Evolutionary conservation across 2,797 vertebrate species (phyloP).

Genomic region (Anniella stebbinsi): DNA sequence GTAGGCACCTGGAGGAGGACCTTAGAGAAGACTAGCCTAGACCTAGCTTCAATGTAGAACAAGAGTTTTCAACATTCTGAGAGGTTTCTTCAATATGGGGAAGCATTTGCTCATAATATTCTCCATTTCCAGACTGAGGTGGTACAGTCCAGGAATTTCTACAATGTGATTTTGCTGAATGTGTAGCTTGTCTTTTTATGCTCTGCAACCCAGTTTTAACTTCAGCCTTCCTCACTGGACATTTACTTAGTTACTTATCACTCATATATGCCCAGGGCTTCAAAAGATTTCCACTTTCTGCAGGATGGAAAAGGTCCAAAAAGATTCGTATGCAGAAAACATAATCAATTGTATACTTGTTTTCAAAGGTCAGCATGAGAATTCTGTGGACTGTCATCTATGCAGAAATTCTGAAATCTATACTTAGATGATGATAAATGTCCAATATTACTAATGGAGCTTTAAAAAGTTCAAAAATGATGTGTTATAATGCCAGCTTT

Average conservation of each 20-base stretch:
- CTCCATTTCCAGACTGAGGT: not conserved
- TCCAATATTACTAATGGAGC: constrained; percentile 59
- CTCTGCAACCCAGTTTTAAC: not conserved
- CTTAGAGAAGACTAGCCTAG: not conserved
- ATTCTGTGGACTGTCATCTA: constrained; percentile 52
- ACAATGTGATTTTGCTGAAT: not conserved
- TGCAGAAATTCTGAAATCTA: constrained; percentile 61
- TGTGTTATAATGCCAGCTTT: constrained; percentile 58
- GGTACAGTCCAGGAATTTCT: not conserved
- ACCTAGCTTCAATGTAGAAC: not conserved
- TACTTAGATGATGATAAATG: constrained; percentile 55
- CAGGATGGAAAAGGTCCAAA: constrained; percentile 47
- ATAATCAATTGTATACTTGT: constrained; percentile 61
- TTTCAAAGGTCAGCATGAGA: constrained; percentile 71
- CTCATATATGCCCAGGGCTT: not conserved
- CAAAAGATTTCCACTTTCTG: constrained; percentile 22
- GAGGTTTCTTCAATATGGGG: not conserved
- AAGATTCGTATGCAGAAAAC: constrained; percentile 44
- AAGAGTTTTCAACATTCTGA: not conserved
- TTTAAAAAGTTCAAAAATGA: constrained; percentile 64
- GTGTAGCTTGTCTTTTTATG: not conserved
- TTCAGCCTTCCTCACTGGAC: not conserved
- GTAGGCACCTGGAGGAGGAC: too few relatives aligned
- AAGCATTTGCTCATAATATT: not conserved
- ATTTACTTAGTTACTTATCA: not conserved